Evolutionary conservation across 2,113 vertebrate species (phyloP).

Genomic region (Taxidea taxus): DNA sequence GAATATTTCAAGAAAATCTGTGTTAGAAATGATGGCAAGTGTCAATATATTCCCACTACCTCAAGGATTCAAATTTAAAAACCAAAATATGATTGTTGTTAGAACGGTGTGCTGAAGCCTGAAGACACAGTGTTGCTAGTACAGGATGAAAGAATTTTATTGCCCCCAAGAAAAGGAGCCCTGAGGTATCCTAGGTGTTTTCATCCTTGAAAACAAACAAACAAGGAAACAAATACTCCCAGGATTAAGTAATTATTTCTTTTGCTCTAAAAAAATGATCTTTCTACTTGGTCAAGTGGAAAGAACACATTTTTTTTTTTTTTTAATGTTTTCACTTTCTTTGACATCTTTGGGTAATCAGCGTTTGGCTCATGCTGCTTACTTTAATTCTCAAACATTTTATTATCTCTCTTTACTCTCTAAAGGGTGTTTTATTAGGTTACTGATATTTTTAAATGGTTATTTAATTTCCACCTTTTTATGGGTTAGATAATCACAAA

Average conservation of each 20-base stretch:
- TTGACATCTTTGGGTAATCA: slow-evolving; percentile 72
- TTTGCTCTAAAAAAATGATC: slow-evolving; percentile 55
- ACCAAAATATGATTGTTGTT: slow-evolving; percentile 74
- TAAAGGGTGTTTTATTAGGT: slow-evolving; percentile 17
- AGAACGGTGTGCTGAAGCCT: slow-evolving; percentile 50
- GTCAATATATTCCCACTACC: slow-evolving; percentile 79
- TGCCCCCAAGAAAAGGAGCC: slow-evolving; percentile 42
- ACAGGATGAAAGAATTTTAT: slow-evolving; percentile 50
- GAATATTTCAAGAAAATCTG: slow-evolving; percentile 78
- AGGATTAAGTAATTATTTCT: slow-evolving; percentile 55
- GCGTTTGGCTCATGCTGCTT: slow-evolving; percentile 48
- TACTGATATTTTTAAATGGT: slow-evolving; percentile 24
- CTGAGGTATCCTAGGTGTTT: slow-evolving; percentile 50
- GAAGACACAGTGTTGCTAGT: slow-evolving; percentile 58
- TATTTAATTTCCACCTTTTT: not conserved
- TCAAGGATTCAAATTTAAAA: slow-evolving; percentile 81
- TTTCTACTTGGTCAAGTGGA: slow-evolving; percentile 12
- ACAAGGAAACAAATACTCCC: not conserved
- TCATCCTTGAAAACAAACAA: slow-evolving; percentile 56
- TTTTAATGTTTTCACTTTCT: slow-evolving; percentile 32
- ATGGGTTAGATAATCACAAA: not conserved
- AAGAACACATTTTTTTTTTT: not conserved
- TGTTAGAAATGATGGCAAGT: slow-evolving; percentile 78
- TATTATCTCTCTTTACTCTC: slow-evolving; percentile 33
- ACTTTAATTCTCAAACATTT: slow-evolving; percentile 54